Evolutionary conservation across 2,113 vertebrate species (phyloP), one percentile per base, ranked within the genome.

Genomic region (Ginglymostoma cirratum): DNA sequence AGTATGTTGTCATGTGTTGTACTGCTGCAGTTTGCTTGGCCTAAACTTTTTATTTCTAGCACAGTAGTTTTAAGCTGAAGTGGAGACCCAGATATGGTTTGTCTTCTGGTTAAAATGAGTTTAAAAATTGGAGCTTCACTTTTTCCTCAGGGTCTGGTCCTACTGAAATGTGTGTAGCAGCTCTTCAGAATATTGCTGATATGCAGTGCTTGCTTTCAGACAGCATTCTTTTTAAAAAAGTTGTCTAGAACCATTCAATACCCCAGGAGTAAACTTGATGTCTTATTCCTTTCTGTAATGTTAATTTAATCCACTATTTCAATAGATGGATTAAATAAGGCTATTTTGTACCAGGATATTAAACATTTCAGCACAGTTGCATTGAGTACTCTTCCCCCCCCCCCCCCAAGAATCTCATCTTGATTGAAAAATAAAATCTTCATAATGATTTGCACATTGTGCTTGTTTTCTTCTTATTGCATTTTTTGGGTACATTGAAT

Each of bases 341-440:
- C 66, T 45, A 45, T 94, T 27, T 69, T 94, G 86, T 89, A 45
- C 45, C 92, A 45, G 65, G 92, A 23, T 67, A 70, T 69, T 45
- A 94, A 61, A 94, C 66, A 94, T 70, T 94, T 69, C 92, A 94
- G 92, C 92, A 70, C 92, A 45, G 92, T 69, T 94, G 92, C 92
- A 95, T 70, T 45, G 66, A 70, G 52, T 72, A 45, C 19, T 95
- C 76, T 94, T 34, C n/a, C 24, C n/a, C 10, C 5, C n/a, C n/a
- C n/a, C n/a, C n/a, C n/a, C n/a, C n/a, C n/a, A n/a, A 55, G 52
- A 89, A 30, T 52, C 24, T 87, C 24, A 0, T 69, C 48, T 48
- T 45, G 72, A 52, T 72, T 95, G 52, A 95, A 72, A 72, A 72
- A 72, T 95, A 30, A 83, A 61, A 76, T 95, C 69, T 27, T 34